Percentiles rank a stretch among this genome's conserved stretches.
Evolutionary conservation across 2,888 invertebrate genomes (phyloP).

Genomic region (Bunonema sp.): DNA sequence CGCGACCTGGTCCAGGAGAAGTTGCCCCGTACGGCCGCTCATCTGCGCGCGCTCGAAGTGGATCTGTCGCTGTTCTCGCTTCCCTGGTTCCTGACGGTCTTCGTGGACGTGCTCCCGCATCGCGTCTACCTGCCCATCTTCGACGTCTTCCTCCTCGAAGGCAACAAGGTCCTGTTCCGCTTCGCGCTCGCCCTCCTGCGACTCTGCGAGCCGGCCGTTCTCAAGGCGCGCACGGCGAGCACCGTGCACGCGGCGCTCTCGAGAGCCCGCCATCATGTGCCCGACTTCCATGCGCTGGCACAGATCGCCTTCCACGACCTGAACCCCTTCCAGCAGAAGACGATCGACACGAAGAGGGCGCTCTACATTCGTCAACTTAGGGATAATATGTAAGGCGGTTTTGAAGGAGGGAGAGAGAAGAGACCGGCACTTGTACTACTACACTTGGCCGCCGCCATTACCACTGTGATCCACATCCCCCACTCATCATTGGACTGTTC

Average conservation of each 20-base stretch:
- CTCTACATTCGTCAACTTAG: constrained; percentile 46
- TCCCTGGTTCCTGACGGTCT: constrained; percentile 53
- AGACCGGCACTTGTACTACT: no score
- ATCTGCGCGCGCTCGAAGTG: constrained; percentile 47
- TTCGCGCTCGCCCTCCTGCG: constrained; percentile 51
- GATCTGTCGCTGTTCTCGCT: constrained; percentile 49
- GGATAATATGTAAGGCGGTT: no score
- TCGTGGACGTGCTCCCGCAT: constrained; percentile 51
- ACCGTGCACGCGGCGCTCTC: constrained; percentile 46
- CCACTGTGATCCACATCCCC: no score
- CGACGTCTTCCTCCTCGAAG: constrained; percentile 53
- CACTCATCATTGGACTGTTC: no score
- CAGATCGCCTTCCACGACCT: constrained; percentile 51
- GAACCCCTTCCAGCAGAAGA: constrained; percentile 49
- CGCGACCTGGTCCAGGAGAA: constrained; percentile 51
- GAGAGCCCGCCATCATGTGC: constrained; percentile 47
- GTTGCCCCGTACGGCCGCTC: constrained; percentile 47
- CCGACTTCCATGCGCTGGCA: constrained; percentile 49
- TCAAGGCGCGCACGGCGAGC: constrained; percentile 7
- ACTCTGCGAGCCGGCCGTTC: constrained; percentile 48
- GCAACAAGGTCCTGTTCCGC: constrained; percentile 52
- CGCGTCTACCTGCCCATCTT: constrained; percentile 51
- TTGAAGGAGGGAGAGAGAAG: no score
- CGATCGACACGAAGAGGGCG: constrained; percentile 47
- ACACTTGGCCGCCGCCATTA: no score